These are phyloP conservation scores for Agrilus planipennis DNA, from an alignment of 1,140 invertebrate genomes.

Conservation along the genomic window DNA sequence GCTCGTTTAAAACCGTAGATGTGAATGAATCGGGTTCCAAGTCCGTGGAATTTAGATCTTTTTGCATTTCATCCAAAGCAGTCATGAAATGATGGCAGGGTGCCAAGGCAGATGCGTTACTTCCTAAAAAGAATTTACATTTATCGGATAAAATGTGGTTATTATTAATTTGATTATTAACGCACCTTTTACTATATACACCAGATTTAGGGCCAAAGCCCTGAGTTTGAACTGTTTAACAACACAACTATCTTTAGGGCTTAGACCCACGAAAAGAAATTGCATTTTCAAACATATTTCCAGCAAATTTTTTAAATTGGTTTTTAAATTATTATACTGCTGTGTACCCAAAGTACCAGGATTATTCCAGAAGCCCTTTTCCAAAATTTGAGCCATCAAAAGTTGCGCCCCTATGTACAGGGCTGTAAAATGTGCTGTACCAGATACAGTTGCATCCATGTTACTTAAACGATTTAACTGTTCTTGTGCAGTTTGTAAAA, in stretches of 20 bases:
- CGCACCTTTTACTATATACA: conserved; percentile 51
- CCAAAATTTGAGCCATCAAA: conserved; percentile 32
- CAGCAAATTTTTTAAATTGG: conserved; percentile 47
- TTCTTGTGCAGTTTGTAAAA: conserved; percentile 58
- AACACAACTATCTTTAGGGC: conserved; percentile 56
- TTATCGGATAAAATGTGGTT: neutral
- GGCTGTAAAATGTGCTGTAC: conserved; percentile 75
- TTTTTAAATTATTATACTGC: conserved; percentile 41
- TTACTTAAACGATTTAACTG: conserved; percentile 53
- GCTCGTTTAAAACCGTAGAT: conserved; percentile 59
- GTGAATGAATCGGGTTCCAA: conserved; percentile 67
- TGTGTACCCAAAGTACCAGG: conserved; percentile 36
- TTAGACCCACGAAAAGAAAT: conserved; percentile 72
- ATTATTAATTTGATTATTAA: conserved; percentile 17
- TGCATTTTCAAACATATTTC: conserved; percentile 66
- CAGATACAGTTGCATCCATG: conserved; percentile 70
- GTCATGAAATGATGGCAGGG: conserved; percentile 37
- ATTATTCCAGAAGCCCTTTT: conserved; percentile 37
- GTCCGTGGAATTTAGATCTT: conserved; percentile 27
- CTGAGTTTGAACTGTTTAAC: conserved; percentile 77
- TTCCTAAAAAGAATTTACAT: conserved; percentile 14
- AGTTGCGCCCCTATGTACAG: conserved; percentile 63
- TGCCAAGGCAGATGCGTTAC: conserved; percentile 35
- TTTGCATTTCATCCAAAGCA: conserved; percentile 33
- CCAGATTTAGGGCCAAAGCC: conserved; percentile 70